A percentile compares a stretch with the other conserved stretches of the same genome.
These are phyloP conservation scores for Akabosia matsudoensis DNA, from an alignment of 1,140 invertebrate genomes.

Conservation along the genomic window DNA sequence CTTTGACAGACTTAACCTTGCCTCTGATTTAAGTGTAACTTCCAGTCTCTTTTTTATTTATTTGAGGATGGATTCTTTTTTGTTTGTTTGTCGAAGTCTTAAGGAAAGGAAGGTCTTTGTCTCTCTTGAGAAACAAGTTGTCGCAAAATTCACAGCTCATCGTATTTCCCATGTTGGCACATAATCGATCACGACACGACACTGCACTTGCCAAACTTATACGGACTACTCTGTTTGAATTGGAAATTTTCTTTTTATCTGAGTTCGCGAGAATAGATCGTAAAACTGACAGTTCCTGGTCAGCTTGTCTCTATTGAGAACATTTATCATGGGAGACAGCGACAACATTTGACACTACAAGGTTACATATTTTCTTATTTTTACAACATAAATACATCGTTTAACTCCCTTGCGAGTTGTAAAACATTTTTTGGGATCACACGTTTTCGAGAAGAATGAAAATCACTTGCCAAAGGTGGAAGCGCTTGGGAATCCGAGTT, in stretches of 20 bases:
- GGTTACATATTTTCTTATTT: neutral
- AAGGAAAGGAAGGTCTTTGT: neutral
- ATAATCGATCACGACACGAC: neutral
- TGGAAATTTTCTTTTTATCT: neutral
- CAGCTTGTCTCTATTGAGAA: neutral
- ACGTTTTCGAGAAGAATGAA: neutral
- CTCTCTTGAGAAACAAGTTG: neutral
- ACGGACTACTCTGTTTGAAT: neutral
- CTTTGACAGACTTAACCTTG: too few relatives aligned
- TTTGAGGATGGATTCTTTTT: too few relatives aligned
- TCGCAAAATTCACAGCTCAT: neutral
- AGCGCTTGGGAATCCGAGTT: too few relatives aligned
- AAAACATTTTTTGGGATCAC: neutral
- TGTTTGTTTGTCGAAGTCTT: neutral
- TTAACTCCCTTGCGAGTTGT: neutral
- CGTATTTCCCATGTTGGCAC: neutral
- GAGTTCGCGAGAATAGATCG: neutral
- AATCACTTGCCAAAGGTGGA: too few relatives aligned
- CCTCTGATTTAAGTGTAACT: neutral
- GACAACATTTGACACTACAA: neutral
- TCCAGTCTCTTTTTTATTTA: too few relatives aligned
- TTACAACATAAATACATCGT: neutral
- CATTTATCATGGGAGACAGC: slow-evolving; percentile 1
- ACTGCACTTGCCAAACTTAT: neutral
- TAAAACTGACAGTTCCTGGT: slow-evolving; percentile 12